Base-by-base conservation (phyloP, 92 coral and sea anemone genomes). In the Epizoanthus stellaris region DNA sequence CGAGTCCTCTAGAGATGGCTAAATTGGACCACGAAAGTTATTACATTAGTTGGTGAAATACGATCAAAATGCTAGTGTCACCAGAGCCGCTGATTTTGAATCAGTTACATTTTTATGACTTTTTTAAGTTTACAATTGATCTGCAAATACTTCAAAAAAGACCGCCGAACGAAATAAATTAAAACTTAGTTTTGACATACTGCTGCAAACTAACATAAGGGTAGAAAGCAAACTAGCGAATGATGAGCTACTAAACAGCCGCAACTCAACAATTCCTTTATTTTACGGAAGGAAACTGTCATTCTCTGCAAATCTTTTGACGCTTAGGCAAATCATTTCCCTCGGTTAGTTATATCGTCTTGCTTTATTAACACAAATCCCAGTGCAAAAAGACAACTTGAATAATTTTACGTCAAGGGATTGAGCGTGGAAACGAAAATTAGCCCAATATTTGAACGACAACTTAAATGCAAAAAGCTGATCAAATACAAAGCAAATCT, bases 381-480 rank as follows among this genome's bases (percentile, higher is more conserved):
- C 60, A 62, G 11, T 19, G 17, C 60, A 79, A 76, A 15, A 53
- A n/a, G 70, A 63, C 83, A 79, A 45, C 21, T 12, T 79, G 72
- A 79, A 79, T 62, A 63, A 40, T 11, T 63, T 43, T 39, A 79
- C 61, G 83, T 79, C 72, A 79, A 64, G 42, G 39, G 14, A 63
- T 20, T 38, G 72, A 79, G 70, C 14, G 39, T 30, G 6, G 83
- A 43, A 62, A 79, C 19, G 54, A 70, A 79, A 79, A 79, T 64
- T 79, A 47, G 16, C 59, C 19, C 47, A 77, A 60, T 77, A 62
- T 77, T 77, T 77, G 63, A 38, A 75, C 67, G 70, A 45, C 72
- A 79, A 79, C 72, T 63, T 79, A 63, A 79, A 79, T 42, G 62
- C 73, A 79, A 79, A 79, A 79, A 79, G 83, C 83, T 79, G 83